A percentile compares a stretch with the other conserved stretches of the same genome.
Evolutionary conservation across 2,888 invertebrate genomes (phyloP).

Genomic region (Crocallis elinguaria): DNA sequence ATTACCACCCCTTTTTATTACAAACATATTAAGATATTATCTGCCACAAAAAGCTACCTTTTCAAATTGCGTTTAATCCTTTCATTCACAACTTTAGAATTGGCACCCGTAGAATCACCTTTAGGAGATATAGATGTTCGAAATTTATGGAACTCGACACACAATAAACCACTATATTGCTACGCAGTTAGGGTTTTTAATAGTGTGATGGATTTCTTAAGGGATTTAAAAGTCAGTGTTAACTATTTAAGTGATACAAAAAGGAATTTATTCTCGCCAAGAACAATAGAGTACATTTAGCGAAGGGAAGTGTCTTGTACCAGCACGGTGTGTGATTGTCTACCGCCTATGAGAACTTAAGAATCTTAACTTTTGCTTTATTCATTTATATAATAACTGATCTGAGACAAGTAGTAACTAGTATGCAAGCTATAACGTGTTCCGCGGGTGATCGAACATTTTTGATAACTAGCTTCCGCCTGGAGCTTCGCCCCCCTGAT

Average conservation of each 20-base stretch:
- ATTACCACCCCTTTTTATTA: constrained; percentile 77
- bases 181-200: not conserved
- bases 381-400: not conserved
- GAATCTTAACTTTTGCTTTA: not conserved
- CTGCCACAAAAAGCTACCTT: constrained; percentile 67
- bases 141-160: constrained; percentile 19
- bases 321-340: constrained; percentile 19
- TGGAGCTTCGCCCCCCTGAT: too few relatives aligned
- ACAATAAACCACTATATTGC: not conserved
- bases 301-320: constrained; percentile 68
- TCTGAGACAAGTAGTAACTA: too few relatives aligned
- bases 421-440: too few relatives aligned
- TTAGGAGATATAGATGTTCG: constrained; percentile 43
- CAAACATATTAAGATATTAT: constrained; percentile 82
- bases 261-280: constrained; percentile 65
- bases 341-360: constrained; percentile 13
- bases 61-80: constrained; percentile 74
- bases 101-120: constrained; percentile 40
- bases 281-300: constrained; percentile 66
- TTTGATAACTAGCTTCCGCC: too few relatives aligned
- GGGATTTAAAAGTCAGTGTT: constrained; percentile 64
- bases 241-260: constrained; percentile 59
- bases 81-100: constrained; percentile 54
- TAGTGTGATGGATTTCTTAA: constrained; percentile 11
- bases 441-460: too few relatives aligned